Conservation (phyloP, 2,797 vertebrate genomes). For the Peromyscus melanophrys region DNA sequence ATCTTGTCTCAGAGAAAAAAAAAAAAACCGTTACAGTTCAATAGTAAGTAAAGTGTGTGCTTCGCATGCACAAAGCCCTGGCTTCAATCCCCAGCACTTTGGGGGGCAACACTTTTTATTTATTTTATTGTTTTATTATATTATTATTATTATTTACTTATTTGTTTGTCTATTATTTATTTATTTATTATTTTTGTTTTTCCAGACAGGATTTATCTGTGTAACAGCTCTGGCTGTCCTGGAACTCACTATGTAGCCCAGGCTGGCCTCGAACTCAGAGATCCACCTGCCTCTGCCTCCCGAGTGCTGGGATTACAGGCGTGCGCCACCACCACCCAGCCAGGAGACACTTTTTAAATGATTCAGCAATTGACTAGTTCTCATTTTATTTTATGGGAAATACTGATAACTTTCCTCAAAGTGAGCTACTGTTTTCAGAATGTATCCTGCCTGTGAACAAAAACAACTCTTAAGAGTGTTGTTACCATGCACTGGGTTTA, state of each 20-base stretch:
- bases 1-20: background rate
- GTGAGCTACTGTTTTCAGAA: slow-evolving; percentile 32
- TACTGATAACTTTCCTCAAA: slow-evolving; percentile 16
- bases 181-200: background rate
- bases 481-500: background rate
- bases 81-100: background rate
- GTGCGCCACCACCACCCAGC: background rate
- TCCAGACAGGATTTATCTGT: background rate
- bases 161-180: too few relatives aligned
- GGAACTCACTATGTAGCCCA: background rate
- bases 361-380: background rate
- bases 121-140: background rate
- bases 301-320: background rate
- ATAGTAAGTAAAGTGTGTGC: background rate
- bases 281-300: background rate
- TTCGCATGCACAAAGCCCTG: background rate
- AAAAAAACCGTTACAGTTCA: background rate
- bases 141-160: too few relatives aligned
- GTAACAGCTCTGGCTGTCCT: background rate
- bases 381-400: slow-evolving; percentile 69
- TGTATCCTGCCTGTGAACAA: slow-evolving; percentile 47
- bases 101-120: background rate
- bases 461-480: slow-evolving; percentile 6
- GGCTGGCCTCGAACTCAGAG: background rate
- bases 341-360: background rate